These are phyloP conservation scores for Busseola fusca DNA, from an alignment of 2,888 invertebrate species.

Conservation along the genomic window DNA sequence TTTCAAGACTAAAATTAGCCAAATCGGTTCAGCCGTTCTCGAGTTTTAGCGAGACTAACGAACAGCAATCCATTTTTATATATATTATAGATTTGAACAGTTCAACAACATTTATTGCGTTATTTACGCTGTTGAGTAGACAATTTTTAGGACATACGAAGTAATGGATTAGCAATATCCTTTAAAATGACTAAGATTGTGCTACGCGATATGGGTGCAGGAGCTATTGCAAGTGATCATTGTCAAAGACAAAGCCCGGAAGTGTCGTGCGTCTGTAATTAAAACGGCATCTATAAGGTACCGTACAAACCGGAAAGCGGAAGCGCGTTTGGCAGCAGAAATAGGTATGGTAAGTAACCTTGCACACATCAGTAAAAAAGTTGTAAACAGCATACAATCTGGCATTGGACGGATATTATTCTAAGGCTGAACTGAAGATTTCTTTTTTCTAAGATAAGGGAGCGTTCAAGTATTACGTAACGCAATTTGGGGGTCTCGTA, in stretches of 20 bases:
- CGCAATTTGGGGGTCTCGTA: too few relatives aligned
- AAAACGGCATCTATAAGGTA: not conserved
- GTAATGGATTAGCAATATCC: too few relatives aligned
- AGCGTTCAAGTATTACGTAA: too few relatives aligned
- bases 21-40: too few relatives aligned
- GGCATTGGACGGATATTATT: not conserved
- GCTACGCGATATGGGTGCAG: not conserved
- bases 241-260: not conserved
- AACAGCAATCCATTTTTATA: too few relatives aligned
- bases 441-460: not conserved
- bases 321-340: not conserved
- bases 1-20: too few relatives aligned
- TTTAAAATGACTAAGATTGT: not conserved
- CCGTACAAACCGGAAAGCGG: conserved; percentile 10
- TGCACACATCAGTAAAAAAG: conserved; percentile 14
- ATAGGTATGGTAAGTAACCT: conserved; percentile 17
- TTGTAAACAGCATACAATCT: not conserved
- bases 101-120: not conserved
- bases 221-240: not conserved
- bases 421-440: not conserved
- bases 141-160: not conserved
- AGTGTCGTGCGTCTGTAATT: not conserved
- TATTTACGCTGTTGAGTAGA: not conserved
- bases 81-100: too few relatives aligned
- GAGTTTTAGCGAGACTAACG: too few relatives aligned